Percentiles rank a stretch among this genome's conserved stretches.
phyloP scores from a whole-genome alignment of 1,140 invertebrate genomes.

The Pseudoatta argentina region DNA sequence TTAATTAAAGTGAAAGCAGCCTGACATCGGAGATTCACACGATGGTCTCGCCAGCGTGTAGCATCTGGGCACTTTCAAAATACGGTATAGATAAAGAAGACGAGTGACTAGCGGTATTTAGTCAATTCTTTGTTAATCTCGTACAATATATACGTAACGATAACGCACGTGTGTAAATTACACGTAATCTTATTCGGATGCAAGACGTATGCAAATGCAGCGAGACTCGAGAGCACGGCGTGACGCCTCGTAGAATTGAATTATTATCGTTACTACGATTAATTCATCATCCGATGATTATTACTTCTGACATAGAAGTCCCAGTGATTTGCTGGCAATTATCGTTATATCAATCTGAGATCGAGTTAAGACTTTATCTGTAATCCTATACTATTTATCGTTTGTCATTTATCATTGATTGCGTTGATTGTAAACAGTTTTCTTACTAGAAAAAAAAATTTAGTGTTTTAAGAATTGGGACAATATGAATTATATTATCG shows the following conservation, averaged over 20 bases:
- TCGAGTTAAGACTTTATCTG: slow-evolving; percentile 10
- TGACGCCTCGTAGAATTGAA: slow-evolving; percentile 34
- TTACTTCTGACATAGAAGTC: slow-evolving; percentile 41
- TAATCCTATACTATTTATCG: not conserved
- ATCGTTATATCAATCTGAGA: slow-evolving; percentile 41
- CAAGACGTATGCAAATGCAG: slow-evolving; percentile 27
- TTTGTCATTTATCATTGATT: slow-evolving; percentile 18
- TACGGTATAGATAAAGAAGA: not conserved
- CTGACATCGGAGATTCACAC: slow-evolving; percentile 36
- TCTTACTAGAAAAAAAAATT: not conserved
- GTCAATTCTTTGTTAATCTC: slow-evolving; percentile 3
- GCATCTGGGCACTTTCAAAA: slow-evolving; percentile 69
- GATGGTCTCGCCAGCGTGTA: slow-evolving; percentile 17
- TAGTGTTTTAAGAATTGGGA: not conserved
- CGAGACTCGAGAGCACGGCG: not conserved
- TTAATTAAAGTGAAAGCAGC: slow-evolving; percentile 74
- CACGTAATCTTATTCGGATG: slow-evolving; percentile 9
- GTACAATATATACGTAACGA: not conserved
- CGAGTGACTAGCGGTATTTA: slow-evolving; percentile 12
- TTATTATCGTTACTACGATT: slow-evolving; percentile 52
- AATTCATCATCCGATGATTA: slow-evolving; percentile 53
- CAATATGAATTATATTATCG: not conserved
- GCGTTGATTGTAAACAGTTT: not conserved
- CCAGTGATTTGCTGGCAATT: slow-evolving; percentile 42
- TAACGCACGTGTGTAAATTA: slow-evolving; percentile 13